Conservation (phyloP, 2,113 vertebrate species). For the Mobula birostris region DNA sequence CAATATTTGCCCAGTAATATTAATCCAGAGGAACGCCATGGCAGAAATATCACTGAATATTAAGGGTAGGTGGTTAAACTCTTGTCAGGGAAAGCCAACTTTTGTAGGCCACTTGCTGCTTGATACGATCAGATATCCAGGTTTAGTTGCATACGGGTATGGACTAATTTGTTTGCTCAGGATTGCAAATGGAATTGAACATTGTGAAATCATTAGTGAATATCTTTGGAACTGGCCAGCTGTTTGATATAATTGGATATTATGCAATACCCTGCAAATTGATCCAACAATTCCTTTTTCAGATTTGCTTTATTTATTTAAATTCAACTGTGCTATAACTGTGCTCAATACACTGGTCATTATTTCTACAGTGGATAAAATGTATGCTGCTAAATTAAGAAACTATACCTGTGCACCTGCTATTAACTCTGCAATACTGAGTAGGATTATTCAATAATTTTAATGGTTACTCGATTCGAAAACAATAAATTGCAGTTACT, state of each 20-base stretch:
- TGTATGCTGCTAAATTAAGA: slow-evolving; percentile 13
- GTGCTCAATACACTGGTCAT: slow-evolving; percentile 23
- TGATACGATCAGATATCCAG: background rate
- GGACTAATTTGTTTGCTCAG: too few species aligned
- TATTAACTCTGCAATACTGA: slow-evolving; percentile 2
- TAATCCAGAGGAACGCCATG: too few species aligned
- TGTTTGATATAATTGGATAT: slow-evolving; percentile 35
- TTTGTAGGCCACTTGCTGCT: background rate
- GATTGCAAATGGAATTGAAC: too few species aligned
- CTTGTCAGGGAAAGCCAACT: background rate
- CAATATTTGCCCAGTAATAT: too few species aligned
- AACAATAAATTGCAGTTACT: slow-evolving; percentile 16
- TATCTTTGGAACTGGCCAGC: background rate
- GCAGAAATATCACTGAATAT: too few species aligned
- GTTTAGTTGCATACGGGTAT: too few species aligned
- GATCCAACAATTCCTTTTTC: background rate
- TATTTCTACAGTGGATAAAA: slow-evolving; percentile 20
- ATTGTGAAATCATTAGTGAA: too few species aligned
- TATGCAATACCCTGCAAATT: slow-evolving; percentile 18
- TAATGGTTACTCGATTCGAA: background rate
- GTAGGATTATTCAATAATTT: slow-evolving; percentile 11
- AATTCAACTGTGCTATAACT: background rate
- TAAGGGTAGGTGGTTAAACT: too few species aligned
- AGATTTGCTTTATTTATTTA: slow-evolving; percentile 21
- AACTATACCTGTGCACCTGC: slow-evolving; percentile 8